Evolutionary conservation across 2,113 vertebrate genomes (phyloP), one percentile per base, ranked within the genome.

Genomic region (Natator depressus): DNA sequence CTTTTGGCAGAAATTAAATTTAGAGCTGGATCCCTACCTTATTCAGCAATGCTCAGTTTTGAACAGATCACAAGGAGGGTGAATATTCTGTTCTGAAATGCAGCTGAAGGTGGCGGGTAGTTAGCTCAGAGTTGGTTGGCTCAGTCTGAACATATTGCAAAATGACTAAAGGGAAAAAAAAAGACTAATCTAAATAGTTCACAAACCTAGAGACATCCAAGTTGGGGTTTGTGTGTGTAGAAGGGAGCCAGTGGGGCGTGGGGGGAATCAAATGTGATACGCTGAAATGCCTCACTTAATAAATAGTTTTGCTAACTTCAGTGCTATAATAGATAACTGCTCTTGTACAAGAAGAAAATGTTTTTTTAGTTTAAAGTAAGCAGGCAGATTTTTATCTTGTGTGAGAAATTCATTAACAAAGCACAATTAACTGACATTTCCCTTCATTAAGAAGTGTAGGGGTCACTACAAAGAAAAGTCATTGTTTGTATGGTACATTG

Each of bases 71-170:
- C 85, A 84, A 46, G 42, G 29, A 91, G 90, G 85, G 47, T 90
- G 20, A 81, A 65, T 5, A 0, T 94, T 94, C 91, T 96, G 25
- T 96, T 96, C 94, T 93, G 93, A 91, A 97, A 96, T 95, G 8
- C 84, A 94, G 81, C 83, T 85, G 90, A 94, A 96, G 89, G 90
- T 97, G 87, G 50, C 51, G 75, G 82, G 57, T 78, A 89, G 79
- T 46, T 82, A 90, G 16, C 87, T 93, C 8, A 0, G 10, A 49
- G 72, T 42, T n/a, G 20, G 54, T 89, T 93, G 78, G 84, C 88
- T 96, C 27, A 1, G 31, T 90, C 35, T 80, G 84, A 91, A 53
- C 62, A 89, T 24, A 13, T 95, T 95, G 93, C 51, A 87, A 91
- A 96, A 96, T 79, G 92, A 78, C n/a, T 0, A 1, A 35, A 38